Conservation (phyloP, 1,140 invertebrate genomes). For the Ostrea denselamellosa region DNA sequence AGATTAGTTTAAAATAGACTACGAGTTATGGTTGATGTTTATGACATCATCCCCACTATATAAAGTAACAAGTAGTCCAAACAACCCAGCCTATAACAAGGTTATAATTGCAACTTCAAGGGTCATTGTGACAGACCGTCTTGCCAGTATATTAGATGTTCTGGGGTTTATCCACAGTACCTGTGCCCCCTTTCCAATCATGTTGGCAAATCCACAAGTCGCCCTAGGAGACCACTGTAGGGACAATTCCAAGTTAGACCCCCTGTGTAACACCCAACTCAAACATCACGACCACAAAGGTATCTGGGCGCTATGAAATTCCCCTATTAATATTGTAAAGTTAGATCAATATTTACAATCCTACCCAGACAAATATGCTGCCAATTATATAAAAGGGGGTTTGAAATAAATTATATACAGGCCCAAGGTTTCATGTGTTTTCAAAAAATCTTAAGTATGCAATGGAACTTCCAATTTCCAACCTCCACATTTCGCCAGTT, state of each 20-base stretch:
- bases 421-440: not conserved
- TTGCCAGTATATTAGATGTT: not conserved
- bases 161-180: conserved; percentile 4
- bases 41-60: not conserved
- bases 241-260: too few relatives aligned
- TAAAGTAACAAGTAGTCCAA: not conserved
- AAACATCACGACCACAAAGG: too few relatives aligned
- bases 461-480: not conserved
- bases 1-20: conserved; percentile 7
- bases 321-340: too few relatives aligned
- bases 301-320: too few relatives aligned
- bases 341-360: too few relatives aligned
- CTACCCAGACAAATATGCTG: too few relatives aligned
- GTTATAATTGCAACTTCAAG: conserved; percentile 12
- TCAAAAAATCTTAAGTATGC: not conserved
- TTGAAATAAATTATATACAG: too few relatives aligned
- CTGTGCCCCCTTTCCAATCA: not conserved
- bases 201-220: too few relatives aligned
- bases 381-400: too few relatives aligned
- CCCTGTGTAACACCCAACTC: too few relatives aligned
- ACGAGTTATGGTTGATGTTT: conserved; percentile 24
- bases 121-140: not conserved
- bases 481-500: conserved; percentile 24
- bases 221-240: too few relatives aligned
- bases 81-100: not conserved